Conservation (phyloP, 2,113 vertebrate species). For the Bujurquina vittata region DNA sequence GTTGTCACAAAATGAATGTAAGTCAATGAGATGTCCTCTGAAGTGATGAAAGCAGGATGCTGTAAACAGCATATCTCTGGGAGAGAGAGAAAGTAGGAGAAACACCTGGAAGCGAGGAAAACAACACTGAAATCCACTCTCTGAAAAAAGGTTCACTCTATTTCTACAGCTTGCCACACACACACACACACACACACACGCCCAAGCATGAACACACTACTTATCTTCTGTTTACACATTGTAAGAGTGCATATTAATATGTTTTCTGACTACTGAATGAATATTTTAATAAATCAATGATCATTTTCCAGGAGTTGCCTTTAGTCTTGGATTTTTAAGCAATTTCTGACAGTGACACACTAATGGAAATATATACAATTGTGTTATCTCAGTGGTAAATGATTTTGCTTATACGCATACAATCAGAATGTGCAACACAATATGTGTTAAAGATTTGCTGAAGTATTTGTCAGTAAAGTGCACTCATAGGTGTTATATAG, state of each 20-base stretch:
- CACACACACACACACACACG: background rate
- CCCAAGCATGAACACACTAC: background rate
- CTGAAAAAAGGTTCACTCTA: background rate
- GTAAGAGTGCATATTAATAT: background rate
- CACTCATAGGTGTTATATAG: background rate
- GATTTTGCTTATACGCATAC: background rate
- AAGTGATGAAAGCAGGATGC: background rate
- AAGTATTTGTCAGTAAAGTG: background rate
- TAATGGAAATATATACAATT: background rate
- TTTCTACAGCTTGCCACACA: background rate
- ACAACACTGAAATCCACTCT: background rate
- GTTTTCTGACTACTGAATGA: background rate
- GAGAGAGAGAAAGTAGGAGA: background rate
- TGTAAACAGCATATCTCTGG: background rate
- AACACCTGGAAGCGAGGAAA: background rate
- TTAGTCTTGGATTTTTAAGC: constrained; percentile 2
- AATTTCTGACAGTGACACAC: background rate
- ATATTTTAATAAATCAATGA: background rate
- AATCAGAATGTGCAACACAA: background rate
- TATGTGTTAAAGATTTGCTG: background rate
- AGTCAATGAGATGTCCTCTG: background rate
- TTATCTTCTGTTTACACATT: background rate
- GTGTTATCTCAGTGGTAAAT: background rate
- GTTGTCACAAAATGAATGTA: background rate
- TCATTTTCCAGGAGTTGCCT: background rate